Evolutionary conservation across 2,888 invertebrate genomes (phyloP), one percentile per base, ranked within the genome.

Genomic region (Pristionchus entomophagus): DNA sequence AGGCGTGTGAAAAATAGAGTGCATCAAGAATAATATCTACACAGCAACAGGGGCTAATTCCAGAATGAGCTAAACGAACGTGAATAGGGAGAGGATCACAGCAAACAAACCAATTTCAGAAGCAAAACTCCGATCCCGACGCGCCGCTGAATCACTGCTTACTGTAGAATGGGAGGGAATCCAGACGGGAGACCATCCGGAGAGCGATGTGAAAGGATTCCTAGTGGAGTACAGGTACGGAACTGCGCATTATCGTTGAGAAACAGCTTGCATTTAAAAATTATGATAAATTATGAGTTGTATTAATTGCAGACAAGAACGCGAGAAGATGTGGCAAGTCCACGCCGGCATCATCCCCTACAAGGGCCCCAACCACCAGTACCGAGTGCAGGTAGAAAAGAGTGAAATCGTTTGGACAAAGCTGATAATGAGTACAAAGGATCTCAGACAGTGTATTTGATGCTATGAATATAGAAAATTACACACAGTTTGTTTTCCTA

Each of bases 91-190:
- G 22, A 17, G 22, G 51, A 51, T n/a, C n/a, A n/a, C n/a, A n/a
- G n/a, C n/a, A n/a, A n/a, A n/a, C n/a, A n/a, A n/a, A n/a, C n/a
- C n/a, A n/a, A n/a, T 45, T 41, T 38, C 78, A 80, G 78, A 32
- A 5, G 78, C 32, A 2, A 49, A 22, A 5, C 32, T 51, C 6
- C 22, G 88, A 73, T 89, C 91, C 85, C 59, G 87, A 26, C 84
- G 89, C 80, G 89, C 88, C 32, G 85, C 91, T 35, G 93, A 93
- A 87, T 91, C 90, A 82, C 89, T 93, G 73, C 87, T 93, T 62
- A 93, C 93, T 10, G 93, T 93, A 53, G 93, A 93, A 91, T 93
- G 93, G 93, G 93, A 93, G 89, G 93, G 93, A 53, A 93, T 93
- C 65, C 93, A 93, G 88, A 90, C 92, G 80, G 91, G 92, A 80